A percentile compares a stretch with the other conserved stretches of the same genome.
Evolutionary conservation across 2,113 vertebrate species (phyloP).

Genomic region (Naja naja): DNA sequence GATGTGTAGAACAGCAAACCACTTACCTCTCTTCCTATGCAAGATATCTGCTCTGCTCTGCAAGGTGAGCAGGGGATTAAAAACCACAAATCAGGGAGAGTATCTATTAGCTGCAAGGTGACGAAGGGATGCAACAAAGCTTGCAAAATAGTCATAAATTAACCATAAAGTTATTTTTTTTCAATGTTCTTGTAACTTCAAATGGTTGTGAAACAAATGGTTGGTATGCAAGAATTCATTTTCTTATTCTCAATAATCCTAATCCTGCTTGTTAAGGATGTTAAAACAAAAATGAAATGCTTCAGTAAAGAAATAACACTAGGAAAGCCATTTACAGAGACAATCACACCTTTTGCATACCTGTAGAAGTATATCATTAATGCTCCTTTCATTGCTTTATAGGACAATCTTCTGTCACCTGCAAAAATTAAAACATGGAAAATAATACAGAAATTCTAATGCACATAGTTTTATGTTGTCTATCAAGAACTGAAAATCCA

Average conservation of each 20-base stretch:
- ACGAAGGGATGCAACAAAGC: not conserved
- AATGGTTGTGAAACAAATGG: not conserved
- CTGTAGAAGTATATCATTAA: slow-evolving; percentile 99
- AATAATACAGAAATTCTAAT: not conserved
- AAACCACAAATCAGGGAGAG: not conserved
- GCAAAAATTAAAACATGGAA: slow-evolving; percentile 37
- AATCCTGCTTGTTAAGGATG: not conserved
- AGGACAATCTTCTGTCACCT: slow-evolving; percentile 85
- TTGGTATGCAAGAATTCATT: not conserved
- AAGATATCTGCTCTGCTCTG: not conserved
- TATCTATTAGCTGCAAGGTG: not conserved
- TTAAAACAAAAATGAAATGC: not conserved
- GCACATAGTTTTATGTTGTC: not conserved
- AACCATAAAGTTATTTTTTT: not conserved
- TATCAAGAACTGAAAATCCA: not conserved
- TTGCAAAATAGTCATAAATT: not conserved
- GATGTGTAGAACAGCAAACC: not conserved
- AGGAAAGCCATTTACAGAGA: not conserved
- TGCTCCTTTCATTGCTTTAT: slow-evolving; percentile 87
- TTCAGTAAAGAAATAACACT: not conserved
- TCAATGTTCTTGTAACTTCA: not conserved
- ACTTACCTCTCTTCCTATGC: not conserved
- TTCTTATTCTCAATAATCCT: not conserved
- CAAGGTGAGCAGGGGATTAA: not conserved
- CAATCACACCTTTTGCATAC: slow-evolving; percentile 56